A percentile compares a stretch with the other conserved stretches of the same genome.
These are phyloP conservation scores for Nanorana parkeri DNA, from an alignment of 2,113 vertebrate genomes.

Conservation along the genomic window DNA sequence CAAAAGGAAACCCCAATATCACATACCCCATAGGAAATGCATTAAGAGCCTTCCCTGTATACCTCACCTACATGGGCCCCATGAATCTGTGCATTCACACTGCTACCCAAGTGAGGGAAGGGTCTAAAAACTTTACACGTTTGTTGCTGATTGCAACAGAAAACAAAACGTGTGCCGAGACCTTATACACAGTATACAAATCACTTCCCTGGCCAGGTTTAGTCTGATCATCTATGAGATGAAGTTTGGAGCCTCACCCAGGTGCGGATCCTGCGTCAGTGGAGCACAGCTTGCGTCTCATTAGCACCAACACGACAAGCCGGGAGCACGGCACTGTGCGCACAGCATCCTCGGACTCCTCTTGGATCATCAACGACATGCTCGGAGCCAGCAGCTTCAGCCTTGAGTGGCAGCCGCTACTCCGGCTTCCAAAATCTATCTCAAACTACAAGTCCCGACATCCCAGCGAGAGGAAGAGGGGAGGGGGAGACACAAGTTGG, in stretches of 20 bases:
- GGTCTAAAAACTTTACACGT: no score
- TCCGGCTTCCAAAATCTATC: background rate
- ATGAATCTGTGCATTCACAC: no score
- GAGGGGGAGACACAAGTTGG: background rate
- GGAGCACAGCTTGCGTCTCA: background rate
- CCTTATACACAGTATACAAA: no score
- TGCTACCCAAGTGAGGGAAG: no score
- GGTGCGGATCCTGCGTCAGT: background rate
- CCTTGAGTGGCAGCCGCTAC: background rate
- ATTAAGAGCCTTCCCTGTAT: no score
- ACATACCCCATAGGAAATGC: no score
- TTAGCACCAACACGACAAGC: background rate
- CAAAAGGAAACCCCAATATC: no score
- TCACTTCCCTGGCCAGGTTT: no score
- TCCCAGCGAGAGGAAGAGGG: background rate
- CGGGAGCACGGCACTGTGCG: background rate
- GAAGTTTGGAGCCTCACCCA: background rate
- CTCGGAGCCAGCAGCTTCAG: background rate
- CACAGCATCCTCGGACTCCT: constrained; percentile 10
- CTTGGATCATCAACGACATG: background rate
- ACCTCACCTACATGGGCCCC: no score
- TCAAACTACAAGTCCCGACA: constrained; percentile 42
- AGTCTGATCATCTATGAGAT: no score
- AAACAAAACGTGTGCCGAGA: no score
- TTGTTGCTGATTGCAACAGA: no score